Percentiles rank a stretch among this genome's conserved stretches.
Conservation (phyloP, 2,113 vertebrate species). For the Gyps fulvus region DNA sequence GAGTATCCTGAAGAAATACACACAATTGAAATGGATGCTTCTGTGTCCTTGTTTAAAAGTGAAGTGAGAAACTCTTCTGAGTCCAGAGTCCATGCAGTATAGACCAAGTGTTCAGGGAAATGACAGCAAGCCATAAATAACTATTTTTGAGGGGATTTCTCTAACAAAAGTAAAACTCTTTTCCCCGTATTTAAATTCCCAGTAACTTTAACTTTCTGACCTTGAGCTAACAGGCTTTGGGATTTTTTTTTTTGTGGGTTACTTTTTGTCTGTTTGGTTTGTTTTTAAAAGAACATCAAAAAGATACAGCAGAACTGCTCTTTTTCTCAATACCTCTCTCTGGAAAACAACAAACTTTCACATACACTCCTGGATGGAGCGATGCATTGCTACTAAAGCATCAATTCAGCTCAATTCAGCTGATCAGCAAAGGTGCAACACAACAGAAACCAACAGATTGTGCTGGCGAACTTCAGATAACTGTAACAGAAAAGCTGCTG, state of each 20-base stretch:
- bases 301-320: not conserved
- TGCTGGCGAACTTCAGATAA: not conserved
- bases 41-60: not conserved
- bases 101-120: not conserved
- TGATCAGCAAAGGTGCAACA: not conserved
- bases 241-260: not conserved
- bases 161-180: not conserved
- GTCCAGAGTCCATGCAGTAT: fast-evolving
- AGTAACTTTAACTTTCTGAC: not conserved
- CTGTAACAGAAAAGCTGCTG: not conserved
- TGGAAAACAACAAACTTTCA: not conserved
- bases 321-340: not conserved
- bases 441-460: not conserved
- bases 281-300: not conserved
- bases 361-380: too few relatives aligned
- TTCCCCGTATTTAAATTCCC: not conserved
- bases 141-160: not conserved
- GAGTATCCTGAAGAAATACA: not conserved
- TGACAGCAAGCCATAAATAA: not conserved
- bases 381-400: not conserved
- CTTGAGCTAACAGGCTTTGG: not conserved
- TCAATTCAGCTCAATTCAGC: not conserved
- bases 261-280: not conserved
- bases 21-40: not conserved
- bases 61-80: not conserved